Conservation (phyloP, 2,888 invertebrate species). For the Polyommatus icarus region DNA sequence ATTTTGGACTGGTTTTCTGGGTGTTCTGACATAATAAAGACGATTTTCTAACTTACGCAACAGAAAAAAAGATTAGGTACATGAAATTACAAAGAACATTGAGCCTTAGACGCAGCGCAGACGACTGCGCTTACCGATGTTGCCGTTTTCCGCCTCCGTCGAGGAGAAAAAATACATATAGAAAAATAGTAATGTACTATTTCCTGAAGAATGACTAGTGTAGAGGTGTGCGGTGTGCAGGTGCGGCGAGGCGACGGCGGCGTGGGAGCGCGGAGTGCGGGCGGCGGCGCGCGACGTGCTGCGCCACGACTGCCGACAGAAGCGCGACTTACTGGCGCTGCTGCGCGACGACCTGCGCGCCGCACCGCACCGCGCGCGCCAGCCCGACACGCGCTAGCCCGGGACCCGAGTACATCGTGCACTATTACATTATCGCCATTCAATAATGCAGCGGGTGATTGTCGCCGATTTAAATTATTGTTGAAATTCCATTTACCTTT, state of each 20-base stretch:
- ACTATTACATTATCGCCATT: not conserved
- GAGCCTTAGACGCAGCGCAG: too few species aligned
- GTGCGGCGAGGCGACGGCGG: slow-evolving; percentile 46
- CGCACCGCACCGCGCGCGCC: slow-evolving; percentile 14
- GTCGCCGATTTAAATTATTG: not conserved
- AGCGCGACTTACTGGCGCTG: slow-evolving; percentile 51
- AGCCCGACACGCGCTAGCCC: not conserved
- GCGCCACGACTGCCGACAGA: slow-evolving; percentile 53
- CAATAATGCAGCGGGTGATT: not conserved
- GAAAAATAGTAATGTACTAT: too few species aligned
- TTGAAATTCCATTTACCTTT: not conserved
- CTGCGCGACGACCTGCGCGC: slow-evolving; percentile 55
- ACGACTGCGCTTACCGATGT: too few species aligned
- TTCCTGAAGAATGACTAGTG: too few species aligned
- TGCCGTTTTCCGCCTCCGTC: too few species aligned
- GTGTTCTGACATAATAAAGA: too few species aligned
- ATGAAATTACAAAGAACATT: too few species aligned
- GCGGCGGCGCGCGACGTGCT: slow-evolving; percentile 48
- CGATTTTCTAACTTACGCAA: too few species aligned
- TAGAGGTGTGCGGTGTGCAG: too few species aligned
- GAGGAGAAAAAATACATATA: too few species aligned
- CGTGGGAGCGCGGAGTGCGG: slow-evolving; percentile 49
- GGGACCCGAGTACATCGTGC: not conserved
- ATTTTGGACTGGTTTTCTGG: too few species aligned
- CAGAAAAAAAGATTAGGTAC: too few species aligned